Base-by-base conservation (phyloP, 1,140 invertebrate species). In the Augochlora pura region DNA sequence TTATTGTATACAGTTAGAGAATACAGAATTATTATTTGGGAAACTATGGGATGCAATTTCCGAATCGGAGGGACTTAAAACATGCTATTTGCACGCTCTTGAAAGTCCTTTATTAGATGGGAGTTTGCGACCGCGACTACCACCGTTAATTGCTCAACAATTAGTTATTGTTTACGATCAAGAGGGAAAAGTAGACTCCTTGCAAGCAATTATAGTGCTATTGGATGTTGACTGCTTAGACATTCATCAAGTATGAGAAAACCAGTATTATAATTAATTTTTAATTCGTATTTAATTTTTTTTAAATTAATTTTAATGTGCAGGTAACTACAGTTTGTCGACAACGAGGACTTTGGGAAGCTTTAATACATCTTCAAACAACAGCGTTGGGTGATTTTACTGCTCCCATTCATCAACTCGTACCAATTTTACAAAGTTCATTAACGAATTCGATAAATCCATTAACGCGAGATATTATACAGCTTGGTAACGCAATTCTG, bases 311-410 rank as follows among this genome's bases (percentile, higher is more conserved):
- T 46, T 46, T 14, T 1, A 46, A 52, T 72, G 82, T 75, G 8
- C 21, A 92, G 91, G 94, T 95, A 25, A 95, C 99, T 63, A 96
- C 94, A 27, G 93, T 98, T n/a, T 98, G 97, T 87, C 95, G 96
- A 91, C 94, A 94, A 63, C 94, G 97, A 88, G 94, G 95, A 21
- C 91, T 99, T 21, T 98, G 97, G 93, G 96, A 98, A 89, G 97
- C 97, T 32, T 95, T 98, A 69, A 97, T 98, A 83, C 97, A 98
- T 91, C 95, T 99, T 14, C 97, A 98, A 91, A 98, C 97, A 80
- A 94, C 96, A 87, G 97, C 96, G 12, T 95, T 99, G 85, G 92
- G 93, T 42, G 98, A 99, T 90, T 99, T 97, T 88, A 95, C 96
- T 0, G 95, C 96, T 10, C 97, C 98, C 0, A 94, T 98, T 74